Base-by-base conservation (phyloP, 2,113 vertebrate species). In the Paralichthys olivaceus region DNA sequence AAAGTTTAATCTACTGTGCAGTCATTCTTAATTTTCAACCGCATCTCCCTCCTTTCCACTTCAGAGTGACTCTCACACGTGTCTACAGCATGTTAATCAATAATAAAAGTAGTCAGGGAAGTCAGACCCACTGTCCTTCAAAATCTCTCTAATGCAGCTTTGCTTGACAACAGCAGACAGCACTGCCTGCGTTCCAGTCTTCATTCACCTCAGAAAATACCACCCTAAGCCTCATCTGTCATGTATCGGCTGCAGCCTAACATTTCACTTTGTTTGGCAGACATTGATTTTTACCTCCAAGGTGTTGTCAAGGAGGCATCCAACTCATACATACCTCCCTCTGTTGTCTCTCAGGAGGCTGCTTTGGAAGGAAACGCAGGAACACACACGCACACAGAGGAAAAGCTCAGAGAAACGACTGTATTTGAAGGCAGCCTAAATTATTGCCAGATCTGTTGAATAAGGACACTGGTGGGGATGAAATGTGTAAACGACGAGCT, bases 241-340 rank as follows among this genome's bases (percentile, higher is more conserved):
- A 91, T 84, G 84, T 89, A 88, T 86, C 76, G 82, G 85, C 87
- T 76, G 85, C 83, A 87, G 90, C 84, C 89, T 84, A 91, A 90
- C 79, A 89, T 93, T 90, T 91, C 86, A 92, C 87, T 91, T 87
- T 88, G 90, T 85, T 93, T 90, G 92, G 90, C 92, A 91, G 87
- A 88, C 89, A 93, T 93, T 88, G 91, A 93, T 94, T 93, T 93
- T 89, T 85, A 91, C 89, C 84, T 71, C 88, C 75, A 89, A 87
- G 87, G 87, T 93, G 85, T 91, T 92, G 89, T 93, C 85, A 85
- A 83, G 83, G 88, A 90, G 87, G 87, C 88, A 84, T 89, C 91
- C 87, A 75, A 26, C 85, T 85, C 84, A 81, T 84, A 81, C 84
- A 77, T 77, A 70, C 86, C 81, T 81, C 81, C 80, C 70, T 19